These are phyloP conservation scores for Urosaurus nigricauda DNA, from an alignment of 2,797 vertebrate species.

Conservation along the genomic window DNA sequence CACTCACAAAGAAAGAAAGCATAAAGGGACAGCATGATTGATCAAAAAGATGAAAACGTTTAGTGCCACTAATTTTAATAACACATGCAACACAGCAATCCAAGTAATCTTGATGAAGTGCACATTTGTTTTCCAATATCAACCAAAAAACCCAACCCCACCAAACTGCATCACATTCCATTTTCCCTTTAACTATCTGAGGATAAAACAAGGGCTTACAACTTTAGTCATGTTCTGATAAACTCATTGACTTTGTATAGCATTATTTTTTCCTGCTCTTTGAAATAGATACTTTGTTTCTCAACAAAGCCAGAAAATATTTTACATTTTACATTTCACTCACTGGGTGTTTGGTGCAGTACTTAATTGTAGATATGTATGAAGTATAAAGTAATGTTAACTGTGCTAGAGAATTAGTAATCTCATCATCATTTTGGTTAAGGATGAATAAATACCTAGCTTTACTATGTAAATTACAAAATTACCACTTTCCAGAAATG, in stretches of 20 bases:
- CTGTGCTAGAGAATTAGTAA: slow-evolving; percentile 72
- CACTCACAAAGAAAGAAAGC: no score
- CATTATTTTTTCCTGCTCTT: background rate
- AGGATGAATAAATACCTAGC: slow-evolving; percentile 79
- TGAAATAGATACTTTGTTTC: slow-evolving; percentile 1
- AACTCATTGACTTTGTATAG: background rate
- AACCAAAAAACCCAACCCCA: no score
- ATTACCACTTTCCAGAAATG: slow-evolving; percentile 80
- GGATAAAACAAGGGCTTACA: no score
- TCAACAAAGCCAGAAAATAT: slow-evolving; percentile 8
- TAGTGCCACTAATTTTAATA: no score
- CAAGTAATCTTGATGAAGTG: no score
- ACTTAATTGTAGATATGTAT: slow-evolving; percentile 52
- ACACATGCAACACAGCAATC: no score
- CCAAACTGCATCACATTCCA: no score
- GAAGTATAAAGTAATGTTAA: slow-evolving; percentile 72
- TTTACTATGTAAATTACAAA: slow-evolving; percentile 82
- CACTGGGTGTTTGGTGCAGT: slow-evolving; percentile 25
- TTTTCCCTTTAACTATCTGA: no score
- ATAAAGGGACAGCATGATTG: no score
- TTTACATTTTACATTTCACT: slow-evolving; percentile 31
- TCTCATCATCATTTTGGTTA: slow-evolving; percentile 79
- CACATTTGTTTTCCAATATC: no score
- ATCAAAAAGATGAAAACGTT: no score
- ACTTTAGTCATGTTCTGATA: background rate